Percentiles rank a stretch among this genome's conserved stretches.
Evolutionary conservation across 1,140 invertebrate species (phyloP).

Genomic region (Pectinophora gossypiella): DNA sequence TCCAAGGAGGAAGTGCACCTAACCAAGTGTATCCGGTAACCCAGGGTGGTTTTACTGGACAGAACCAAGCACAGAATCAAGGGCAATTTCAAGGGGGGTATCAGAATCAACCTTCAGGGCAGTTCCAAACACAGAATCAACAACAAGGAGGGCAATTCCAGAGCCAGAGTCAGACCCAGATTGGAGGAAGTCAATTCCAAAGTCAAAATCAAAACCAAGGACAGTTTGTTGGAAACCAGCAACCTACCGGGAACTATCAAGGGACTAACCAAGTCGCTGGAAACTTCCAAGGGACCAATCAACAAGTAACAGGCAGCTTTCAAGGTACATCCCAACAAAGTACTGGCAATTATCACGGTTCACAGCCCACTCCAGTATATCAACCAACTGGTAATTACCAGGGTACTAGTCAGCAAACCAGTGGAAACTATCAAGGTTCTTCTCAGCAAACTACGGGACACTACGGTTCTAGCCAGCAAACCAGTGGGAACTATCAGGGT

Average conservation of each 20-base stretch:
- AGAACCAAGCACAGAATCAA: constrained; percentile 12
- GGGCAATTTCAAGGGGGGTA: constrained; percentile 3
- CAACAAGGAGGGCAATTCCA: constrained; percentile 26
- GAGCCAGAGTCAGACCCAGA: constrained; percentile 20
- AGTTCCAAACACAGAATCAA: constrained; percentile 33
- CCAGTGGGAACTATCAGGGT: background rate
- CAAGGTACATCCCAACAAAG: background rate
- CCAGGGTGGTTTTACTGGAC: background rate
- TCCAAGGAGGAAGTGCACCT: constrained; percentile 15
- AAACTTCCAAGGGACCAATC: constrained; percentile 19
- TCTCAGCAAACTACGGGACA: constrained; percentile 17
- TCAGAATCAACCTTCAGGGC: constrained; percentile 23
- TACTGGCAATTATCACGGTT: background rate
- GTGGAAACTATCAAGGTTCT: constrained; percentile 12
- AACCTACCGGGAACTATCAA: too few species aligned
- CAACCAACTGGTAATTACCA: background rate
- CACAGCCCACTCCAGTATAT: too few species aligned
- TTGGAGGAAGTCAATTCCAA: constrained; percentile 10
- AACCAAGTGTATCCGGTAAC: constrained; percentile 17
- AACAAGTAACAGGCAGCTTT: constrained; percentile 11
- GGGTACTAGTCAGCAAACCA: background rate
- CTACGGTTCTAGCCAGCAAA: constrained; percentile 9
- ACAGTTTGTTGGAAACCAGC: constrained; percentile 10
- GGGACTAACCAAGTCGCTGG: constrained; percentile 4
- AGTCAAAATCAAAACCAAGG: constrained; percentile 19